phyloP scores from a whole-genome alignment of 2,797 vertebrate genomes.

The Gallinago solitaria region DNA sequence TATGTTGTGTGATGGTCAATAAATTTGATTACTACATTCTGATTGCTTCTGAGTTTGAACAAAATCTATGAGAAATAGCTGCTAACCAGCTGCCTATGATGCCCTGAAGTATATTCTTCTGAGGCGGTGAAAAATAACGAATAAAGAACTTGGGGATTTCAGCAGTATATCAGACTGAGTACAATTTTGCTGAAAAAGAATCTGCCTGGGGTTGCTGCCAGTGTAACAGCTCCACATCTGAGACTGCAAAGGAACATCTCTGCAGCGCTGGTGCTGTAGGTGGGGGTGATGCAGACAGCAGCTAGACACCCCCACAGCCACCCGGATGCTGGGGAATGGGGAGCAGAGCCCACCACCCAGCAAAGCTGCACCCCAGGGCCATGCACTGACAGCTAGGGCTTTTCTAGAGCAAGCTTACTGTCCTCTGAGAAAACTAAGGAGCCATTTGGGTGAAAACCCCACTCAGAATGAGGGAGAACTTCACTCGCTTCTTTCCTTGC shows the following conservation, averaged over 20 bases:
- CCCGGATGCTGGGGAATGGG: rapidly evolving
- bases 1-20: background rate
- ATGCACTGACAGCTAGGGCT: background rate
- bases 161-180: background rate
- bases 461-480: background rate
- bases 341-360: background rate
- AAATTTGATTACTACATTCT: background rate
- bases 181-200: background rate
- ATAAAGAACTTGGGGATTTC: background rate
- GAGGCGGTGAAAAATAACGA: background rate
- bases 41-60: background rate
- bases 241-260: background rate
- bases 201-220: background rate
- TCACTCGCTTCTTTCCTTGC: background rate
- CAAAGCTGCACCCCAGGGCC: background rate
- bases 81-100: background rate
- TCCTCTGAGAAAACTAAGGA: background rate
- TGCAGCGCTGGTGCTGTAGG: rapidly evolving
- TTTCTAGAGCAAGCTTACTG: background rate
- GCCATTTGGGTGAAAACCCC: background rate
- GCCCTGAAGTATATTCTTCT: background rate
- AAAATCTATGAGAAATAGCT: background rate
- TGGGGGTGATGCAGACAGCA: rapidly evolving
- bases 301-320: rapidly evolving
- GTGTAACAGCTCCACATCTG: background rate